Base-by-base conservation (phyloP, 1,140 invertebrate genomes). In the Trichoplusia ni region DNA sequence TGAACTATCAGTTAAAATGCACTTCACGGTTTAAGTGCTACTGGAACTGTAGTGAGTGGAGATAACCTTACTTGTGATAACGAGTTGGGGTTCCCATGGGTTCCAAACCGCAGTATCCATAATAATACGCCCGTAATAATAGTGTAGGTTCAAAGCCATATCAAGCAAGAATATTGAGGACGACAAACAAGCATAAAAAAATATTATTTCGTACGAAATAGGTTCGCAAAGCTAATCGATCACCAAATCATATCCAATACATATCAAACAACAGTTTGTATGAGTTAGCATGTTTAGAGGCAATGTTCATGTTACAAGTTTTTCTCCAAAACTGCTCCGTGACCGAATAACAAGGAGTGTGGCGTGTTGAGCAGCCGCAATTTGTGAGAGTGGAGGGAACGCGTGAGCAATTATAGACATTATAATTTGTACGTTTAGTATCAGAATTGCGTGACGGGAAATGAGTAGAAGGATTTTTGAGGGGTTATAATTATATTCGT, bases 361-460 rank as follows among this genome's bases (percentile, higher is more conserved):
- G 16, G 37, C 54, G 38, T 42, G 54, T 16, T 23, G 9, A 19
- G 13, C 18, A 27, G 31, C 25, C 13, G n/a, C 38, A 58, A 58
- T 42, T 58, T 58, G 54, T 58, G 23, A 11, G 31, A 51, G 47
- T 51, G 29, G 47, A 35, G 23, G 53, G 35, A 27, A 40, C 38
- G 27, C 47, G 16, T 35, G 31, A 58, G 38, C 37, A 58, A 58
- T 58, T 42, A 44, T 58, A 42, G 38, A 44, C 37, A 27, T 58
- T 58, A 42, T 40, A 40, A 44, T 42, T 58, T 44, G 54, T 56
- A 42, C 23, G 23, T 40, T 56, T 38, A 56, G 35, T 40, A 38
- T 11, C 35, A 42, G 35, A 18, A 42, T 56, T 19, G 53, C 53
- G 53, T 56, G 53, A 40, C 46, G 46, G 46, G 46, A 49, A 49